Base-by-base conservation (phyloP, 2,113 vertebrate genomes). In the Bos javanicus region DNA sequence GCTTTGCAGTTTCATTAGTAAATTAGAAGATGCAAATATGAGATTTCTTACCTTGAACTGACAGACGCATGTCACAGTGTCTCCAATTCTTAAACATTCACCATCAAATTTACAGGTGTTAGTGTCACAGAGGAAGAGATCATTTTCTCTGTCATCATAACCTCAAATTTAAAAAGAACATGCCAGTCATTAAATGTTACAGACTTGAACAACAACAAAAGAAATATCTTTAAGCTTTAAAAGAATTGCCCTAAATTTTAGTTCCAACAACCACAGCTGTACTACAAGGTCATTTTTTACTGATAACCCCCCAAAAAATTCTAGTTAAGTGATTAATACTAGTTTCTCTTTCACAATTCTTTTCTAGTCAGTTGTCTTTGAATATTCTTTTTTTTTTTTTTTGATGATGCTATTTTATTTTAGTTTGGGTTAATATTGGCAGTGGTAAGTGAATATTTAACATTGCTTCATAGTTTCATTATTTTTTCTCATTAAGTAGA, bases 61-160 rank as follows among this genome's bases (percentile, higher is more conserved):
- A 98, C 99, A 99, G 99, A 99, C 99, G 99, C 99, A 99, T 91
- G 99, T 99, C 98, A 99, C 99, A 97, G 99, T 99, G 99, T 99
- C 99, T 98, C 99, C 99, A 97, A 99, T 99, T 98, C 99, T 99
- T 98, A 99, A 99, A 98, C 99, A 99, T 98, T 99, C 99, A 90
- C 99, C 99, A 80, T 99, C 99, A 97, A 99, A 99, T 99, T 99
- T 99, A 99, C 99, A 99, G 95, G 99, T 99, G 99, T 99, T 99
- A 98, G 99, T 99, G 98, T 99, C 99, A 96, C 99, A 99, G 98
- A 99, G 98, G 99, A 99, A 99, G 98, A 99, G 99, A 99, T 99
- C 99, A 33, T 99, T 99, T 99, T 99, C 99, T 98, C 99, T 99
- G 98, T 99, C 99, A 99, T 99, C 99, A 52, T 99, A 99, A 99